These are phyloP conservation scores for Notodonta dromedarius DNA, from an alignment of 2,888 invertebrate species.

Conservation along the genomic window DNA sequence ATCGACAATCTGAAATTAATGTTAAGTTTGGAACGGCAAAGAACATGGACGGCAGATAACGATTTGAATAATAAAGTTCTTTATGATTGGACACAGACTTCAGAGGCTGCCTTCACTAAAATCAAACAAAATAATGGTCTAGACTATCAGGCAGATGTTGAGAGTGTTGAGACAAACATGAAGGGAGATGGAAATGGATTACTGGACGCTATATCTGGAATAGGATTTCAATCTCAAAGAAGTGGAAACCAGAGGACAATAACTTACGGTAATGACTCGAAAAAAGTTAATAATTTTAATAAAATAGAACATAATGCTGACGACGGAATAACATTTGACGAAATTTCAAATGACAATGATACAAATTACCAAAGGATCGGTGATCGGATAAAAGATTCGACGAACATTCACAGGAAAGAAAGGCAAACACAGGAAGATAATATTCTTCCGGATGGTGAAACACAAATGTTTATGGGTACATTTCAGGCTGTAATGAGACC, in stretches of 20 bases:
- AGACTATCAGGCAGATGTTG: background rate
- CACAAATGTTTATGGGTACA: conserved; percentile 53
- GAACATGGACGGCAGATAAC: background rate
- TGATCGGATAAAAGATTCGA: conserved; percentile 11
- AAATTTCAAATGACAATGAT: background rate
- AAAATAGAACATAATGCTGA: background rate
- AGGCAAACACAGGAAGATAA: conserved; percentile 29
- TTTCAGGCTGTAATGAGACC: conserved; percentile 59
- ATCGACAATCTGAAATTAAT: conserved; percentile 45
- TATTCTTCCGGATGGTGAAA: conserved; percentile 30
- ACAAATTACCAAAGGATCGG: conserved; percentile 15
- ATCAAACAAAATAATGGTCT: background rate
- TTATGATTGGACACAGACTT: background rate
- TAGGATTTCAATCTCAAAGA: background rate
- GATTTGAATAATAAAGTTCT: background rate
- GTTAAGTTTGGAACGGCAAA: conserved; percentile 35
- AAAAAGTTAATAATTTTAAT: background rate
- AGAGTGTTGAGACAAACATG: background rate
- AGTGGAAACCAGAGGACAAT: too few species aligned
- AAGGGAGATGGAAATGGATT: background rate
- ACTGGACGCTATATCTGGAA: background rate
- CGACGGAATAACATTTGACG: background rate
- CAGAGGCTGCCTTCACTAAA: background rate
- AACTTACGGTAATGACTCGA: background rate
- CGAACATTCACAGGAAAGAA: conserved; percentile 16